Conservation (phyloP, 2,797 vertebrate genomes). For the Limnodromus scolopaceus region DNA sequence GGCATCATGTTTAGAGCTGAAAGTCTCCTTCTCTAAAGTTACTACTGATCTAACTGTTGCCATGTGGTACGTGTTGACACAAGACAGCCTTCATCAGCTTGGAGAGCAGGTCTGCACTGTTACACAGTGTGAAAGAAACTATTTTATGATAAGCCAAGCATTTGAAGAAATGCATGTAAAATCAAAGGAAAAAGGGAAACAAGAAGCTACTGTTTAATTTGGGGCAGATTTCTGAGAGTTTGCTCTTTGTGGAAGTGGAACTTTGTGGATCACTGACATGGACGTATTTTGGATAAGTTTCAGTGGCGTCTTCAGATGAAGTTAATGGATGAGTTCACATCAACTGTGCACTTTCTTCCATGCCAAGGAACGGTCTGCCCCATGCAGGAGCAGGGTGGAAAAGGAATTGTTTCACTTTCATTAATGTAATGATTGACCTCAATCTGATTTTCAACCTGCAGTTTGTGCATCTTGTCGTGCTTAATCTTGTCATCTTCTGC, state of each 20-base stretch:
- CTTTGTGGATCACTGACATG: background rate
- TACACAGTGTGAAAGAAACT: background rate
- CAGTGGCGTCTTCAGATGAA: background rate
- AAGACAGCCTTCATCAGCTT: background rate
- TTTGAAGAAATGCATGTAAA: background rate
- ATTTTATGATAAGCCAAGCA: background rate
- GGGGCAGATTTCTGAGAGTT: background rate
- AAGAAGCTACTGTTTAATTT: background rate
- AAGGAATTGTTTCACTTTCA: background rate
- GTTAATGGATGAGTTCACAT: background rate
- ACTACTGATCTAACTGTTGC: background rate
- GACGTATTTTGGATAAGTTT: background rate
- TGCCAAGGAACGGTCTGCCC: background rate
- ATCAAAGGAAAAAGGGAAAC: background rate
- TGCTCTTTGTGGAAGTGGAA: background rate
- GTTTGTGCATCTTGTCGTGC: background rate
- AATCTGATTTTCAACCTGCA: background rate
- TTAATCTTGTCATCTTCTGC: background rate
- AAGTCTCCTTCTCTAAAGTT: background rate
- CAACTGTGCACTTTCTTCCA: background rate
- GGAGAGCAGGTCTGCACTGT: background rate
- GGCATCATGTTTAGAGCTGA: background rate
- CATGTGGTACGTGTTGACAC: accelerated
- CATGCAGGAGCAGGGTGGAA: background rate
- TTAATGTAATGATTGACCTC: background rate